Percentiles rank a stretch among this genome's conserved stretches.
These are phyloP conservation scores for Apteryx mantelli DNA, from an alignment of 2,113 vertebrate genomes.

Conservation along the genomic window DNA sequence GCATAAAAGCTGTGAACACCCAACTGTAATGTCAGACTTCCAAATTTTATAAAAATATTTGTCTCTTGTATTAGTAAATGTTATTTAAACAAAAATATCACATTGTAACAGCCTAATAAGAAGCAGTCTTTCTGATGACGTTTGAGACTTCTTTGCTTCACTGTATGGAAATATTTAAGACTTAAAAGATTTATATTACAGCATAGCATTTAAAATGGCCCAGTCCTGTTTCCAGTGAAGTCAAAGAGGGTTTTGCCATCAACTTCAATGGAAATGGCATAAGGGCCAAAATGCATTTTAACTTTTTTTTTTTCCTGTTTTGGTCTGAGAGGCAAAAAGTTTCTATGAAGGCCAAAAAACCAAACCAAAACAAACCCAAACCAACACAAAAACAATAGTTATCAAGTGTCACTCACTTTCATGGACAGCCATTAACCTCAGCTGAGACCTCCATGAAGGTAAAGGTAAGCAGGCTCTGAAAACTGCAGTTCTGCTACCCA, in stretches of 20 bases:
- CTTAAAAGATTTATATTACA: constrained; percentile 49
- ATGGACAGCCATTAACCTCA: not conserved
- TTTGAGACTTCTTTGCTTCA: constrained; percentile 29
- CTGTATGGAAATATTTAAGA: constrained; percentile 64
- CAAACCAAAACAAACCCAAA: too few relatives aligned
- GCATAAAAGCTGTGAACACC: constrained; percentile 54
- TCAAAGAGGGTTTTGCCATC: not conserved
- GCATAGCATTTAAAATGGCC: not conserved
- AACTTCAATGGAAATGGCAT: not conserved
- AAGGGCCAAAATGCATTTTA: not conserved
- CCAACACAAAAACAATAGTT: not conserved
- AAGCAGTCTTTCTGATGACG: constrained; percentile 54
- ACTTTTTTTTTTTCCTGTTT: not conserved
- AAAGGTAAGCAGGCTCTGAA: not conserved
- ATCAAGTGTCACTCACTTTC: not conserved
- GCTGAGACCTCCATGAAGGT: fast-evolving
- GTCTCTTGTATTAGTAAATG: constrained; percentile 40
- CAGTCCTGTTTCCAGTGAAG: not conserved
- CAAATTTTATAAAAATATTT: constrained; percentile 53
- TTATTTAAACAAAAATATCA: constrained; percentile 67
- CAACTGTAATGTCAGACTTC: constrained; percentile 42
- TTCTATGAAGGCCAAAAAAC: not conserved
- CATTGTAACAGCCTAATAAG: constrained; percentile 64
- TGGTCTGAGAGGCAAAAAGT: not conserved
- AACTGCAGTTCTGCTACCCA: not conserved